phyloP scores from a whole-genome alignment of 1,140 invertebrate genomes.

The Heliconius himera region DNA sequence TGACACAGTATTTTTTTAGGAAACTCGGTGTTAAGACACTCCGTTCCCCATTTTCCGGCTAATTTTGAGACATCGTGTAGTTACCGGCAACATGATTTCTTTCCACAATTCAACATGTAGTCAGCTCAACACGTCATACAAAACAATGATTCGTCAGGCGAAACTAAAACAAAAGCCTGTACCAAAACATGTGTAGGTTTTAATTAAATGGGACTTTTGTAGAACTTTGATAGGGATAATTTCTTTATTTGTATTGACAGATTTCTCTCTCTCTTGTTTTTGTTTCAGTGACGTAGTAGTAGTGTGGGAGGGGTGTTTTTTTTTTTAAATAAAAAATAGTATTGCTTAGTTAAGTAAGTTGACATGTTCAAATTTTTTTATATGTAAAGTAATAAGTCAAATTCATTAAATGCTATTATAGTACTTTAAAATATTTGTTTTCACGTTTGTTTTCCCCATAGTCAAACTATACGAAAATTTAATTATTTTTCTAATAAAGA shows the following conservation, averaged over 20 bases:
- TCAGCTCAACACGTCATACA: neutral
- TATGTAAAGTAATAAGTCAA: neutral
- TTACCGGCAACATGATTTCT: neutral
- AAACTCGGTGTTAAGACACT: too few relatives aligned
- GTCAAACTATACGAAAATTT: too few relatives aligned
- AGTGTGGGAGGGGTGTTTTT: neutral
- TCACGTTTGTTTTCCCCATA: too few relatives aligned
- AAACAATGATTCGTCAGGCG: neutral
- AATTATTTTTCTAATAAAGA: too few relatives aligned
- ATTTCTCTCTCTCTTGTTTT: slow-evolving; percentile 41
- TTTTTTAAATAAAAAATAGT: neutral
- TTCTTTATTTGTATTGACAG: slow-evolving; percentile 45
- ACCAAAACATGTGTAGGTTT: neutral
- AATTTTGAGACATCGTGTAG: too few relatives aligned
- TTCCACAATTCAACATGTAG: neutral
- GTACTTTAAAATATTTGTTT: too few relatives aligned
- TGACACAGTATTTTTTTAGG: too few relatives aligned
- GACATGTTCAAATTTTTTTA: neutral
- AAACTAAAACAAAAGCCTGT: slow-evolving; percentile 2
- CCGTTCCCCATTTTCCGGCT: accelerated
- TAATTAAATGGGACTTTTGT: slow-evolving; percentile 46
- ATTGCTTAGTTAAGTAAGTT: too few relatives aligned
- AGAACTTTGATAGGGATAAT: slow-evolving; percentile 36
- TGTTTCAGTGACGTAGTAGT: neutral
- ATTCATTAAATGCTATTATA: too few relatives aligned